Conservation (phyloP, 2,113 vertebrate genomes). For the Lophotis ruficrista region DNA sequence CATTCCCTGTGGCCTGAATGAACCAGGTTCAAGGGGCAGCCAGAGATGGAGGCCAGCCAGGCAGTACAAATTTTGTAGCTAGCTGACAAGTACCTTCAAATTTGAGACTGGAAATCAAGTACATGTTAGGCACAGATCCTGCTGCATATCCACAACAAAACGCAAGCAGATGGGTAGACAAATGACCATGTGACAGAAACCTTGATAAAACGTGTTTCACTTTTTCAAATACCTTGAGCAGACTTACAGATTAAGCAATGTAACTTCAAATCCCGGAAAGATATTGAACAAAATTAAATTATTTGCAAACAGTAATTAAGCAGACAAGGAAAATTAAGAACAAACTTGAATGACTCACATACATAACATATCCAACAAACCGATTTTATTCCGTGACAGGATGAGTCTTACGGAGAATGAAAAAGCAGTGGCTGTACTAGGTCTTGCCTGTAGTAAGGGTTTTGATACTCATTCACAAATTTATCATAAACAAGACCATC, state of each 20-base stretch:
- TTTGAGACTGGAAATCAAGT: neutral
- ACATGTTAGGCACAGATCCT: neutral
- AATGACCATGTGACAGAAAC: neutral
- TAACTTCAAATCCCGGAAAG: neutral
- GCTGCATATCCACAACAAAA: neutral
- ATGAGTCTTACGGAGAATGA: neutral
- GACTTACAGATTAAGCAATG: neutral
- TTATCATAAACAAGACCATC: neutral
- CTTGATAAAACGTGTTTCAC: neutral
- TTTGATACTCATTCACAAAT: neutral
- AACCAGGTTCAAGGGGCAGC: neutral
- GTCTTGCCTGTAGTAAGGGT: neutral
- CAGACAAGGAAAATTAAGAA: neutral
- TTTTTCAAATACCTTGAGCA: neutral
- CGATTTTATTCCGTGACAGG: neutral
- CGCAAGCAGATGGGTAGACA: neutral
- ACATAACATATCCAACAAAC: neutral
- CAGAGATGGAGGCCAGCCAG: neutral
- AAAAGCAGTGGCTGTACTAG: neutral
- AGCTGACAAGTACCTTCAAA: neutral
- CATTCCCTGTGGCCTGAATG: neutral
- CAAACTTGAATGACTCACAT: neutral
- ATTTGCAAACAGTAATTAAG: neutral
- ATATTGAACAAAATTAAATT: neutral
- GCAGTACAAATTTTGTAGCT: neutral